Conservation (phyloP, 1,140 invertebrate genomes). For the Drosophila subpulchrella region DNA sequence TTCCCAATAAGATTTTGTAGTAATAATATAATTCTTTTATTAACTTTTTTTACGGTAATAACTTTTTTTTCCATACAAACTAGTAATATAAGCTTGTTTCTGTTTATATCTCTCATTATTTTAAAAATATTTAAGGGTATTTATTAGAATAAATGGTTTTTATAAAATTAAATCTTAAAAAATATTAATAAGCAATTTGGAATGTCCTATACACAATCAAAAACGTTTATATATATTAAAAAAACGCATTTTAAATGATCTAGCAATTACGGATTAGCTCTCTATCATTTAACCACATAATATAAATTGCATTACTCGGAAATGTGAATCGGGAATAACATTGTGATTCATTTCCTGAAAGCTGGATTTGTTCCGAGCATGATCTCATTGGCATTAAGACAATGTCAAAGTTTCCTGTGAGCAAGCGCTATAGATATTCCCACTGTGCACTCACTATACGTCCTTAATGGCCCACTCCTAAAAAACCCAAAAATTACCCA, state of each 20-base stretch:
- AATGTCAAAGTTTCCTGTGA: neutral
- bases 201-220: no score
- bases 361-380: neutral
- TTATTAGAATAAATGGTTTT: no score
- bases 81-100: no score
- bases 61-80: no score
- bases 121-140: no score
- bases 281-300: neutral
- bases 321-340: neutral
- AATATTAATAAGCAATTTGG: no score
- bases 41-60: no score
- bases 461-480: slow-evolving; percentile 2
- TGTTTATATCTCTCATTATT: no score
- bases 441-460: neutral
- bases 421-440: neutral
- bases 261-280: neutral
- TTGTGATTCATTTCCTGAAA: slow-evolving; percentile 7
- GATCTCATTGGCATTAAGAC: slow-evolving; percentile 5
- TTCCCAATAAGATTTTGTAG: no score
- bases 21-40: no score
- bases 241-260: neutral
- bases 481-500: neutral
- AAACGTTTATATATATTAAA: no score
- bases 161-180: no score
- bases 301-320: neutral